A percentile compares a stretch with the other conserved stretches of the same genome.
These are phyloP conservation scores for Epirrita christyi DNA, from an alignment of 2,888 invertebrate species.

Conservation along the genomic window DNA sequence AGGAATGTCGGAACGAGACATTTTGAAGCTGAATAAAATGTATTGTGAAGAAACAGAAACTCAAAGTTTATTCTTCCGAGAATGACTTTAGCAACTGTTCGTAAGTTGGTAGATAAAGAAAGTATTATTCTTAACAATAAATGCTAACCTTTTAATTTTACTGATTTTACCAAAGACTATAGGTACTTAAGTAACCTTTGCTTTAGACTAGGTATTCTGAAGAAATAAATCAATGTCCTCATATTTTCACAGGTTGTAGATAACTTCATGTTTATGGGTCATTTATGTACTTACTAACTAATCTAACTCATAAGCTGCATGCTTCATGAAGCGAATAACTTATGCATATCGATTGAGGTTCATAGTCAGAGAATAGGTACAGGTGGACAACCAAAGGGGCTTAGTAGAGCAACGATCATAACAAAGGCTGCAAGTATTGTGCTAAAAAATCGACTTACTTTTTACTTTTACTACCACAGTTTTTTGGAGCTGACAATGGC, in stretches of 20 bases:
- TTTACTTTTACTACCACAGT: conserved; percentile 43
- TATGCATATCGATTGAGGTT: too few species aligned
- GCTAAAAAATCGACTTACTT: conserved; percentile 29
- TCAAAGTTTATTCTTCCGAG: conserved; percentile 37
- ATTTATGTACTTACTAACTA: background rate
- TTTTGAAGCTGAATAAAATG: conserved; percentile 72
- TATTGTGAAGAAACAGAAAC: conserved; percentile 60
- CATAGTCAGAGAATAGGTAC: too few species aligned
- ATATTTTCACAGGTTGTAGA: background rate
- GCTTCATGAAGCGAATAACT: too few species aligned
- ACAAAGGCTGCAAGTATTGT: background rate
- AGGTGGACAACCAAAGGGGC: too few species aligned
- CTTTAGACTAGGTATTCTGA: background rate
- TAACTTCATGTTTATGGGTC: background rate
- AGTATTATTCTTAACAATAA: conserved; percentile 3
- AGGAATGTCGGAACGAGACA: conserved; percentile 70
- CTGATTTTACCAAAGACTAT: background rate
- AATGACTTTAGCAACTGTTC: conserved; percentile 16
- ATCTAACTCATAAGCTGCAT: too few species aligned
- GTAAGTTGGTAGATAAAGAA: conserved; percentile 3
- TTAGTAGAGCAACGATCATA: conserved; percentile 1
- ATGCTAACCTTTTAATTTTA: conserved; percentile 1
- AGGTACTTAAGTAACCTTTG: too few species aligned
- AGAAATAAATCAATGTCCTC: background rate
- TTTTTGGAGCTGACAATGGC: conserved; percentile 53